phyloP scores from a whole-genome alignment of 2,888 invertebrate species.

The Sipha maydis region DNA sequence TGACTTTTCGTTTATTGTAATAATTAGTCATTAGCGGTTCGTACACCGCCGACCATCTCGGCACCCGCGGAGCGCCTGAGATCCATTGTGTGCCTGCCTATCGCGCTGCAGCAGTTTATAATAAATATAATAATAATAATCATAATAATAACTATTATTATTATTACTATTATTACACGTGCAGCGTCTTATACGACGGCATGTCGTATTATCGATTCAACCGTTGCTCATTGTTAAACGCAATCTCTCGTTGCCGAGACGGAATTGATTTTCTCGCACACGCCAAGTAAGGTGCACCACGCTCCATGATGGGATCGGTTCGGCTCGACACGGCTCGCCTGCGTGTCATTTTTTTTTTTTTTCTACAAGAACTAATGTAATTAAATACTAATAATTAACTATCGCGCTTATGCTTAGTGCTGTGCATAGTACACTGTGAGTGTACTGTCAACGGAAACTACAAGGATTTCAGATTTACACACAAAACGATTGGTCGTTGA shows the following conservation, averaged over 20 bases:
- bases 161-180: conserved; percentile 21
- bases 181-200: neutral
- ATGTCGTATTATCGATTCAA: neutral
- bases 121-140: neutral
- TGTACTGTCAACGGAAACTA: too few relatives aligned
- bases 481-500: too few relatives aligned
- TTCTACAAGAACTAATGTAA: too few relatives aligned
- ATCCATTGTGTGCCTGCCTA: conserved; percentile 44
- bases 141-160: neutral
- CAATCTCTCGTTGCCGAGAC: conserved; percentile 14
- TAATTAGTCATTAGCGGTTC: conserved; percentile 55
- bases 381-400: too few relatives aligned
- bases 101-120: conserved; percentile 18
- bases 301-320: neutral
- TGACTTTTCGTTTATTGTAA: conserved; percentile 58
- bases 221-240: conserved; percentile 32
- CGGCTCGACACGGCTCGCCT: neutral
- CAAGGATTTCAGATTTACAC: too few relatives aligned
- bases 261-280: conserved; percentile 31
- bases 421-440: too few relatives aligned
- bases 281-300: neutral
- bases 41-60: neutral
- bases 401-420: too few relatives aligned
- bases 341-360: too few relatives aligned
- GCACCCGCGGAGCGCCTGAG: conserved; percentile 57